phyloP scores from a whole-genome alignment of 2,113 vertebrate genomes.

The Otocyon megalotis region DNA sequence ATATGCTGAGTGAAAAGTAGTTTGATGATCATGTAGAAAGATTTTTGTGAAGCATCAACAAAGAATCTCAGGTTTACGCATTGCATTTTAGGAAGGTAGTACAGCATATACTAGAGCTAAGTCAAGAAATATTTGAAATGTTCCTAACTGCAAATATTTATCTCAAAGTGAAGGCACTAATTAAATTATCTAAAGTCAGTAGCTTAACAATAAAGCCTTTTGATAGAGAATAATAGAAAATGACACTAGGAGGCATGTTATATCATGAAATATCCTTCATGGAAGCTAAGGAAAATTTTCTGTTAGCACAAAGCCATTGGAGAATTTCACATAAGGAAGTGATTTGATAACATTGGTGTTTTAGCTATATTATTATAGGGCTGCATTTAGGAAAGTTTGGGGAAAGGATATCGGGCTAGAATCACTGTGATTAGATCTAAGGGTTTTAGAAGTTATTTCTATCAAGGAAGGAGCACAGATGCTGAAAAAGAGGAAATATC shows the following conservation, averaged over 20 bases:
- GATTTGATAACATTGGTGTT: not conserved
- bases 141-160: not conserved
- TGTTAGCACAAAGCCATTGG: not conserved
- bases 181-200: not conserved
- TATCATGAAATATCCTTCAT: not conserved
- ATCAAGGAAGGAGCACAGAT: not conserved
- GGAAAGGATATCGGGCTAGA: not conserved
- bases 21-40: not conserved
- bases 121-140: not conserved
- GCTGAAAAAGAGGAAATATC: not conserved
- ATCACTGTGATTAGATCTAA: not conserved
- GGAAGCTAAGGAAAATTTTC: not conserved
- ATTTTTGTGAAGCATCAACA: not conserved
- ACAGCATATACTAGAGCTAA: not conserved
- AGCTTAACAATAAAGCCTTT: slow-evolving; percentile 19
- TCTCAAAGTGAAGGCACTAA: not conserved
- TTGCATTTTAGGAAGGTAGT: not conserved
- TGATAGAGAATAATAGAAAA: not conserved
- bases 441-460: not conserved
- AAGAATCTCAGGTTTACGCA: not conserved
- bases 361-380: not conserved
- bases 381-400: not conserved
- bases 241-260: not conserved
- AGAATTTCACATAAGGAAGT: not conserved
- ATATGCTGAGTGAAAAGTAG: not conserved